phyloP scores from a whole-genome alignment of 1,140 invertebrate genomes.

The Riptortus pedestris region DNA sequence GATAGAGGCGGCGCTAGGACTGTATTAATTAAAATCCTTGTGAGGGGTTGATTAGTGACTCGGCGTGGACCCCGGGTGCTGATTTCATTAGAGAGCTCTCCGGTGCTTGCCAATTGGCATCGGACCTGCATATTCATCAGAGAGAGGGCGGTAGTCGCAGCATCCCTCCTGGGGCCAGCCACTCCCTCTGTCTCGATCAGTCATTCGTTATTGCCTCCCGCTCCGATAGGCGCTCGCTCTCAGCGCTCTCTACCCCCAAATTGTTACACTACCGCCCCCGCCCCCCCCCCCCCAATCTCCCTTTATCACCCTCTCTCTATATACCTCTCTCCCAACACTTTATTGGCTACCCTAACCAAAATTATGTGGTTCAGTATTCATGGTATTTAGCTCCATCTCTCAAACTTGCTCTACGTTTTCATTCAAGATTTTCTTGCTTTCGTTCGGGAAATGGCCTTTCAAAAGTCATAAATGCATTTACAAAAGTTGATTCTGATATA shows the following conservation, averaged over 20 bases:
- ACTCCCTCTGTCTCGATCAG: constrained; percentile 6
- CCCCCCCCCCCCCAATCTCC: neutral
- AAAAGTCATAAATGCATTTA: no score
- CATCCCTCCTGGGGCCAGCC: neutral
- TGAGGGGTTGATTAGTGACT: constrained; percentile 16
- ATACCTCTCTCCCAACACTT: neutral
- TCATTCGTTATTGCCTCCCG: constrained; percentile 7
- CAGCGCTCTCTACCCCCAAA: neutral
- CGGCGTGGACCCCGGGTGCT: neutral
- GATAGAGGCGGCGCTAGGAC: neutral
- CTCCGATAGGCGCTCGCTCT: no score
- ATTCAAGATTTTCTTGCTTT: no score
- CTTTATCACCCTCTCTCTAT: neutral
- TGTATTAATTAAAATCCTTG: constrained; percentile 24
- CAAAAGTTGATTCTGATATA: no score
- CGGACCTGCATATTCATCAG: constrained; percentile 26
- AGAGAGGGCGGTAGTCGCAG: neutral
- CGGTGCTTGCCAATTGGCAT: constrained; percentile 22
- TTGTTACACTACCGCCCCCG: neutral
- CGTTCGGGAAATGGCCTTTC: no score
- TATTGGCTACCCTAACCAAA: no score
- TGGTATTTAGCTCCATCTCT: no score
- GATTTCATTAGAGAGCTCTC: constrained; percentile 11
- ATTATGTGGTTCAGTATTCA: no score
- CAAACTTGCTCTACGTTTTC: no score